Evolutionary conservation across 2,888 invertebrate genomes (phyloP).

Genomic region (Lithophane leautieri): DNA sequence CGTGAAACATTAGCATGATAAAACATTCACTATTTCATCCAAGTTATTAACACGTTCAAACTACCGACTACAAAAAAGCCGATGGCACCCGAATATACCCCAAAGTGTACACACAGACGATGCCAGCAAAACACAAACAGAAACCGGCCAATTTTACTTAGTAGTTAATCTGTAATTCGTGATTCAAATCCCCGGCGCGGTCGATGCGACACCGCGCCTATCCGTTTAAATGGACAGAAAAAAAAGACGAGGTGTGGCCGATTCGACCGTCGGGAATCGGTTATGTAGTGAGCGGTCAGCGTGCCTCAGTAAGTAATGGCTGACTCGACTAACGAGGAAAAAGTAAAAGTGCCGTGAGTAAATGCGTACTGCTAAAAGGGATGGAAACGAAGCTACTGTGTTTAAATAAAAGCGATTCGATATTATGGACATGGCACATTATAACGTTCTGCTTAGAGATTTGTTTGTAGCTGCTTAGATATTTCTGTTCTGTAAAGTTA

Average conservation of each 20-base stretch:
- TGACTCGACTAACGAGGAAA: constrained; percentile 39
- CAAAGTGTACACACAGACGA: constrained; percentile 42
- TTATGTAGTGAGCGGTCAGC: constrained; percentile 63
- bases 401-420: constrained; percentile 21
- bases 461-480: neutral
- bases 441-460: neutral
- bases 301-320: constrained; percentile 46
- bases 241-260: constrained; percentile 78
- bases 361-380: constrained; percentile 25
- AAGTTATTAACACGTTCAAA: constrained; percentile 40
- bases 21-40: constrained; percentile 39
- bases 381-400: constrained; percentile 2
- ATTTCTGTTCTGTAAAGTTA: neutral
- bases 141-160: constrained; percentile 76
- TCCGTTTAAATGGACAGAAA: constrained; percentile 81
- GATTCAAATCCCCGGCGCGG: constrained; percentile 76
- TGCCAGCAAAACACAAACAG: constrained; percentile 57
- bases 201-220: constrained; percentile 80
- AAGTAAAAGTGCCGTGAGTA: constrained; percentile 45
- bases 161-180: constrained; percentile 83
- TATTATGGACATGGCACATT: constrained; percentile 3
- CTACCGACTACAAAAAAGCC: constrained; percentile 23
- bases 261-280: constrained; percentile 63
- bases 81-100: constrained; percentile 26
- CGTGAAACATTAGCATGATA: constrained; percentile 34